Evolutionary conservation across 2,113 vertebrate genomes (phyloP).

Genomic region (Nannospalax galili): DNA sequence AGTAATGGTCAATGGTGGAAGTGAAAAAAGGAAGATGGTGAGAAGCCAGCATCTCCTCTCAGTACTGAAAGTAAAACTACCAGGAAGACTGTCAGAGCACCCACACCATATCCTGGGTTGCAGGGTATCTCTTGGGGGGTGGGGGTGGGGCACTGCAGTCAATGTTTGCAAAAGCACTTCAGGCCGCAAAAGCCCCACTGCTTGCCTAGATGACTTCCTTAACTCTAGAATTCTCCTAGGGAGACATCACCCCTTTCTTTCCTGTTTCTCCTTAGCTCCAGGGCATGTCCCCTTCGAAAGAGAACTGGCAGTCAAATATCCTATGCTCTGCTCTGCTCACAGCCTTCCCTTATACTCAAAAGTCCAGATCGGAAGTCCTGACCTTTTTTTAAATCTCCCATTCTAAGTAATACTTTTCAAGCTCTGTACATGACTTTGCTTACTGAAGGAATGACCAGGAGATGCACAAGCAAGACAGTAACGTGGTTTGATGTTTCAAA

Average conservation of each 20-base stretch:
- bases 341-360: background rate
- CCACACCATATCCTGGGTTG: background rate
- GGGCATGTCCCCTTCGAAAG: background rate
- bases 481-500: background rate
- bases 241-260: background rate
- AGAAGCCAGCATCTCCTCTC: background rate
- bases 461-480: background rate
- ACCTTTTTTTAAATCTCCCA: background rate
- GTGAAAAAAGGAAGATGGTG: fast-evolving
- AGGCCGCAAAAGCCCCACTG: background rate
- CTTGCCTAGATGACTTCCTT: background rate
- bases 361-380: background rate
- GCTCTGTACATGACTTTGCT: background rate
- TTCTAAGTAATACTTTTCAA: background rate
- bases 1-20: background rate
- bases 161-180: background rate
- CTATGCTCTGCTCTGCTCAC: background rate
- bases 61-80: background rate
- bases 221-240: background rate
- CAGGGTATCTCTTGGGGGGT: background rate
- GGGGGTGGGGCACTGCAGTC: background rate
- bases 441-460: background rate
- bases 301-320: fast-evolving
- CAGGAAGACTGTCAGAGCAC: fast-evolving
- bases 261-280: background rate